These are phyloP conservation scores for Xiphias gladius DNA, from an alignment of 2,113 vertebrate genomes.

Conservation along the genomic window DNA sequence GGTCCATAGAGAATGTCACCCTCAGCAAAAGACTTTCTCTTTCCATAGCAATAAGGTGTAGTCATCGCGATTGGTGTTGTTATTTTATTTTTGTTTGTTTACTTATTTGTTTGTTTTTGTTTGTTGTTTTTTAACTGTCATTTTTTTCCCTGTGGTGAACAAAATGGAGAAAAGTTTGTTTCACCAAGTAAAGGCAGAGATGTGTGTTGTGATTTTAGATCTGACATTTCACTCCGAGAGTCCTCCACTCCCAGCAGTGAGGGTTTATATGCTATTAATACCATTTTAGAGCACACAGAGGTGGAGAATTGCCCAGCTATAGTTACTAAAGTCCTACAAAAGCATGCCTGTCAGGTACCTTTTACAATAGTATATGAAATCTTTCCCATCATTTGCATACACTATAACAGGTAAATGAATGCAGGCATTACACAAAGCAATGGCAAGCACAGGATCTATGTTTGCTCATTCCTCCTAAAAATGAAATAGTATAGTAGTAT, in stretches of 20 bases:
- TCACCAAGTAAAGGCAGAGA: not conserved
- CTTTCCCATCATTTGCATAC: constrained; percentile 57
- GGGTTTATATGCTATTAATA: constrained; percentile 69
- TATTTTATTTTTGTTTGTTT: not conserved
- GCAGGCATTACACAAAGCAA: constrained; percentile 48
- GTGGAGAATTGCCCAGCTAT: constrained; percentile 54
- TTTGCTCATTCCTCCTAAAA: constrained; percentile 35
- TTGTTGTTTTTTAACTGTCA: not conserved
- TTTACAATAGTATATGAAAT: constrained; percentile 67
- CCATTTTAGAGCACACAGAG: constrained; percentile 52
- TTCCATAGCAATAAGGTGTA: not conserved
- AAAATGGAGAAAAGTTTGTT: not conserved
- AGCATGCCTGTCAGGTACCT: constrained; percentile 40
- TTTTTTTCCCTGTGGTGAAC: not conserved
- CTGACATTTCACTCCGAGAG: constrained; percentile 58
- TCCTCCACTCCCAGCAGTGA: constrained; percentile 45
- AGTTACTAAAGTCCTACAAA: constrained; percentile 54
- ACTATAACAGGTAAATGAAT: constrained; percentile 44
- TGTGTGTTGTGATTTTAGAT: not conserved
- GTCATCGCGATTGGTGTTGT: not conserved
- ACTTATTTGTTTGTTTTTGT: not conserved
- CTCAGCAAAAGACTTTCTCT: not conserved
- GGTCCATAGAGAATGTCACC: not conserved
- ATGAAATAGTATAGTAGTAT: constrained; percentile 16
- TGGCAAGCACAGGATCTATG: constrained; percentile 37